A percentile compares a stretch with the other conserved stretches of the same genome.
phyloP scores from a whole-genome alignment of 2,113 vertebrate genomes.

The Charina bottae region DNA sequence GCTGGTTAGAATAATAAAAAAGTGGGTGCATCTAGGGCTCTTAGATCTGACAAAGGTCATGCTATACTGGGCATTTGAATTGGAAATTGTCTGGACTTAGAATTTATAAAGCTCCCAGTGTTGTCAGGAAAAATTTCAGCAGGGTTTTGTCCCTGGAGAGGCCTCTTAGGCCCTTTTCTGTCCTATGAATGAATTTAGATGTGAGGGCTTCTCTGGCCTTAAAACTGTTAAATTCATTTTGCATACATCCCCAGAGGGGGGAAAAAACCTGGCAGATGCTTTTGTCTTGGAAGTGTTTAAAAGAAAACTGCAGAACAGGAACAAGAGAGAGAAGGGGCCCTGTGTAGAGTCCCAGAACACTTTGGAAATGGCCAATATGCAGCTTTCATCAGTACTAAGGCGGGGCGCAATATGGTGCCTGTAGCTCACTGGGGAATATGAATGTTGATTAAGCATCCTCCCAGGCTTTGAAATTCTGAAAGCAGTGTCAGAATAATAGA shows the following conservation, averaged over 20 bases:
- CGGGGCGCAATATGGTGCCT: slow-evolving; percentile 98
- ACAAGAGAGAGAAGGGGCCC: slow-evolving; percentile 85
- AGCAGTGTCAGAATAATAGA: slow-evolving; percentile 99
- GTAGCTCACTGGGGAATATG: slow-evolving; percentile 97
- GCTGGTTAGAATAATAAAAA: slow-evolving; percentile 82
- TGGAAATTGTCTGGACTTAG: slow-evolving; percentile 98
- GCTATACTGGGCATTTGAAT: slow-evolving; percentile 95
- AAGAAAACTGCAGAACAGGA: slow-evolving; percentile 83
- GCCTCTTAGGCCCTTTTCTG: slow-evolving; percentile 89
- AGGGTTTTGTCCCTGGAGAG: slow-evolving; percentile 93
- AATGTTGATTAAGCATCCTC: slow-evolving; percentile 99
- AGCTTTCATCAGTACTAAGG: slow-evolving; percentile 97
- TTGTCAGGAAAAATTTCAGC: slow-evolving; percentile 87
- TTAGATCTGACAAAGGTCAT: slow-evolving; percentile 93
- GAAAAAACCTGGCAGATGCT: slow-evolving; percentile 88
- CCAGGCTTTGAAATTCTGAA: slow-evolving; percentile 98
- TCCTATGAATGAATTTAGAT: slow-evolving; percentile 98
- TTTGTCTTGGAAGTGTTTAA: slow-evolving; percentile 90
- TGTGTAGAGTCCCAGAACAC: slow-evolving; percentile 88
- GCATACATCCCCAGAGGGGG: slow-evolving; percentile 85
- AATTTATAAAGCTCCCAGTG: slow-evolving; percentile 90
- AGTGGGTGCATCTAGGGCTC: slow-evolving; percentile 82
- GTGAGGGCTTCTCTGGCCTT: slow-evolving; percentile 91
- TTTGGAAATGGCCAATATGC: slow-evolving; percentile 97
- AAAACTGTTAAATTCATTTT: slow-evolving; percentile 92